A percentile compares a stretch with the other conserved stretches of the same genome.
These are phyloP conservation scores for Amphilophus citrinellus DNA, from an alignment of 2,113 vertebrate genomes.

Conservation along the genomic window DNA sequence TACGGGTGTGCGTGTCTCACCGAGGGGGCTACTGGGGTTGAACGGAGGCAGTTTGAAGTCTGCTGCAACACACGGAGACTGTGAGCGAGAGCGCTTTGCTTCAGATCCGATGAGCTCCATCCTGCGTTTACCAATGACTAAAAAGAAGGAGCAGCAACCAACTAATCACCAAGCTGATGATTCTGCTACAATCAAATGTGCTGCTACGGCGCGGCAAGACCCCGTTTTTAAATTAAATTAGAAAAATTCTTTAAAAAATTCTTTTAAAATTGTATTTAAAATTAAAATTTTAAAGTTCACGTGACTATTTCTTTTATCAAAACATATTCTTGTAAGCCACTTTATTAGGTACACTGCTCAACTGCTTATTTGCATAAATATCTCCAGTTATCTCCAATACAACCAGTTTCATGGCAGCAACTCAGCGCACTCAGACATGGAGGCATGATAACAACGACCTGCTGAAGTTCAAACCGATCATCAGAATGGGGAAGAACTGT, in stretches of 20 bases:
- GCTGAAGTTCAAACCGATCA: neutral
- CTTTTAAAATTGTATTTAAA: too few species aligned
- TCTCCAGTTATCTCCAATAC: neutral
- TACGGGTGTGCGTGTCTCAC: conserved; percentile 48
- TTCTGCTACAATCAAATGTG: neutral
- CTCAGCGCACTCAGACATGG: neutral
- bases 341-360: neutral
- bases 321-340: neutral
- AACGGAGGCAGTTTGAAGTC: conserved; percentile 67
- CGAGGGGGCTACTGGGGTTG: conserved; percentile 70
- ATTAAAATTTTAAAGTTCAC: too few species aligned
- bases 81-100: conserved; percentile 61
- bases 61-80: conserved; percentile 28
- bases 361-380: neutral
- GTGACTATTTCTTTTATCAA: fast-evolving
- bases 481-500: neutral
- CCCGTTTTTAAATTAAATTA: neutral
- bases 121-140: conserved; percentile 52
- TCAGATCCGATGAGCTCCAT: conserved; percentile 34
- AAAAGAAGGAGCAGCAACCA: fast-evolving
- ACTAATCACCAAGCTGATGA: neutral
- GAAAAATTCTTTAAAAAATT: neutral
- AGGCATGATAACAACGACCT: neutral
- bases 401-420: neutral
- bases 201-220: neutral